These are phyloP conservation scores for Centrocercus urophasianus DNA, from an alignment of 2,113 vertebrate species.

Conservation along the genomic window DNA sequence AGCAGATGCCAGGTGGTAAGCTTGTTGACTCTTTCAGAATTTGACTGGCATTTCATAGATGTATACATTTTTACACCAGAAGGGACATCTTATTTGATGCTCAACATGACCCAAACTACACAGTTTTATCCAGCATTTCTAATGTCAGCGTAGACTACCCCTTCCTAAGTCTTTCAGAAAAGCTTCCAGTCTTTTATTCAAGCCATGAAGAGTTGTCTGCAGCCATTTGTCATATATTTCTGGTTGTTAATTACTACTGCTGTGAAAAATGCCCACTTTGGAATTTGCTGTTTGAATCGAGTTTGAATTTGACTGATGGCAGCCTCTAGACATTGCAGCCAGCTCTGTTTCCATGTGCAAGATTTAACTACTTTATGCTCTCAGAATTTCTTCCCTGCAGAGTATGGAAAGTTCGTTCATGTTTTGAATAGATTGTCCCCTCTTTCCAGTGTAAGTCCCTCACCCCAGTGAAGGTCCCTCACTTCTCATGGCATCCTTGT, in stretches of 20 bases:
- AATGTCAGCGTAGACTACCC: fast-evolving
- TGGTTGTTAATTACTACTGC: not conserved
- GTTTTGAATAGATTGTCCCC: not conserved
- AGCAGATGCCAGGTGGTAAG: not conserved
- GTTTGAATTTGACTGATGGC: not conserved
- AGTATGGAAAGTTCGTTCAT: not conserved
- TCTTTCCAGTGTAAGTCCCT: not conserved
- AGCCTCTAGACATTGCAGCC: not conserved
- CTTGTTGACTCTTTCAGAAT: slow-evolving; percentile 23
- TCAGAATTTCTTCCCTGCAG: not conserved
- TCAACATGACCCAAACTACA: not conserved
- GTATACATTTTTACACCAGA: not conserved
- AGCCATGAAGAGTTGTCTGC: not conserved
- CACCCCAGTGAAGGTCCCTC: not conserved
- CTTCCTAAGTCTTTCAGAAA: not conserved
- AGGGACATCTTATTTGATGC: not conserved
- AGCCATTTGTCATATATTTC: not conserved
- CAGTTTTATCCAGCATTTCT: not conserved
- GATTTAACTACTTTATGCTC: not conserved
- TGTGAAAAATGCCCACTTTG: not conserved
- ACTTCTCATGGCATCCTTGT: not conserved
- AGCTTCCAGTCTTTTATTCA: not conserved
- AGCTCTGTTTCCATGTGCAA: not conserved
- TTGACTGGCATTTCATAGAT: not conserved
- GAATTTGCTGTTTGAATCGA: not conserved